Evolutionary conservation across 2,888 invertebrate genomes (phyloP).

Genomic region (Gibbula magus): DNA sequence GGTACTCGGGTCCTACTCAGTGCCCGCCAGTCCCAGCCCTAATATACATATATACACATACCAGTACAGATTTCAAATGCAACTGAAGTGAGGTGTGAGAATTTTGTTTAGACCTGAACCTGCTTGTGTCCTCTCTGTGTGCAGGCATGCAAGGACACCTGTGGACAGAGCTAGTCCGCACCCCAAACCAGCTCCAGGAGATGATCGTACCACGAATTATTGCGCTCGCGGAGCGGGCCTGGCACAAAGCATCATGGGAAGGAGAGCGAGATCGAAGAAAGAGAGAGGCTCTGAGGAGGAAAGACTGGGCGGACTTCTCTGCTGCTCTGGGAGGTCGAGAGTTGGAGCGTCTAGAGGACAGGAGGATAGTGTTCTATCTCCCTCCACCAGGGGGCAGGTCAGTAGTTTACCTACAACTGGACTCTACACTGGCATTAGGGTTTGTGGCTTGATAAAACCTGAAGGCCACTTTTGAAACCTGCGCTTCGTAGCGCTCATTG

Average conservation of each 20-base stretch:
- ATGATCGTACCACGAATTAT: conserved; percentile 67
- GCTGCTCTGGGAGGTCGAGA: conserved; percentile 65
- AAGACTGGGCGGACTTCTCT: conserved; percentile 69
- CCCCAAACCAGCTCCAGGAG: conserved; percentile 59
- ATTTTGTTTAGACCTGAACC: no score
- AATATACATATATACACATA: no score
- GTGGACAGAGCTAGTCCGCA: conserved; percentile 69
- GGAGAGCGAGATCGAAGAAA: conserved; percentile 38
- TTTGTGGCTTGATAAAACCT: no score
- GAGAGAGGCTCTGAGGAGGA: conserved; percentile 36
- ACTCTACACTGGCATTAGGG: not conserved
- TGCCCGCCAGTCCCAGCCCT: no score
- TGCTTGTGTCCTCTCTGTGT: not conserved
- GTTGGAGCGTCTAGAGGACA: conserved; percentile 60
- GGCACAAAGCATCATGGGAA: conserved; percentile 72
- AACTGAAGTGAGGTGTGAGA: no score
- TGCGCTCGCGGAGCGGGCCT: conserved; percentile 71
- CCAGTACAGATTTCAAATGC: no score
- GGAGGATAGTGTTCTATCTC: conserved; percentile 63
- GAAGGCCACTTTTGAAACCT: no score
- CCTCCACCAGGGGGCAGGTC: conserved; percentile 71
- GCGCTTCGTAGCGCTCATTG: no score
- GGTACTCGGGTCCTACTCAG: no score
- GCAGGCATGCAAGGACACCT: conserved; percentile 72
- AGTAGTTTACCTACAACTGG: not conserved